Evolutionary conservation across 2,888 invertebrate species (phyloP), one percentile per base, ranked within the genome.

Genomic region (Tanytarsus gracilentus): DNA sequence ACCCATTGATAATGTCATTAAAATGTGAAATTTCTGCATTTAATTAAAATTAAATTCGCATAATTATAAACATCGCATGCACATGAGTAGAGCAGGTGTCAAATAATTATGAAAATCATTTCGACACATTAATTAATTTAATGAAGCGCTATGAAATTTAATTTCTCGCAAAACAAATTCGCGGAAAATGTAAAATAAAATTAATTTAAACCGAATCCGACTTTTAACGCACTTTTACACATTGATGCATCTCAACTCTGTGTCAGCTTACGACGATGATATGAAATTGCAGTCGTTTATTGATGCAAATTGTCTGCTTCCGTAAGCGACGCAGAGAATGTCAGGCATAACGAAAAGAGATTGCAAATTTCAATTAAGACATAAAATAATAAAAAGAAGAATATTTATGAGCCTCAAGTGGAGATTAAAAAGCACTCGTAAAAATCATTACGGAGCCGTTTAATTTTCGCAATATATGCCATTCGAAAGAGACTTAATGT

Each of bases 81-180:
- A 44, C 18, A 23, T 18, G 9, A 23, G 44, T 36, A 53, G 21
- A 53, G 30, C 53, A 53, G 53, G 53, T 33, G 53, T 30, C 51
- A 33, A 33, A 30, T 33, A 53, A 53, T 53, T 53, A 36, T 53
- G 21, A 33, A 36, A 53, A 53, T 53, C 30, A 53, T 53, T 33
- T 33, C 53, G 36, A 53, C 53, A 44, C 36, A 23, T 53, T 53
- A 33, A 53, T 53, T 53, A 53, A 51, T 53, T 53, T 33, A 53
- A 53, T 53, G 53, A 53, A 53, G 53, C 53, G 53, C 23, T 23
- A 33, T 53, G 53, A 33, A 26, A 44, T 36, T 53, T 53, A 53
- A 53, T 23, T 53, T 30, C 36, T 53, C 53, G 25, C 29, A 29
- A 44, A 44, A 44, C 44, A 26, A 7, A 7, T 18, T 25, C 7